Evolutionary conservation across 2,797 vertebrate genomes (phyloP), one percentile per base, ranked within the genome.

Genomic region (Crenichthys baileyi): DNA sequence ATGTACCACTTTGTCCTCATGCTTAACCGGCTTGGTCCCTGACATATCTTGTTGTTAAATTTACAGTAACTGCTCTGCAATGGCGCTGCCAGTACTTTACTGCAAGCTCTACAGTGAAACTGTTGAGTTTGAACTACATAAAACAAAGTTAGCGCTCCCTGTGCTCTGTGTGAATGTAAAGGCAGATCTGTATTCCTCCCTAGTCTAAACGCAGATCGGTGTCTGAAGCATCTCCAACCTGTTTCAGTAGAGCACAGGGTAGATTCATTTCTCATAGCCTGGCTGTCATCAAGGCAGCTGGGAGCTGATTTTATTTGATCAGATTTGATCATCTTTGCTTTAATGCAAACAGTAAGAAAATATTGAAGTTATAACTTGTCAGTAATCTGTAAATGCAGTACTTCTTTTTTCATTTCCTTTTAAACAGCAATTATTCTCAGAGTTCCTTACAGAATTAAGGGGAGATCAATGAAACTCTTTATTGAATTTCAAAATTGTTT

Each of bases 381-480:
- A 15, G 36, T 36, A 1, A 46, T 46, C 44, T 11, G 44, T 46
- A 39, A 6, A 18, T 7, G 7, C 16, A 15, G 16, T n/a, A 9
- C 22, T 7, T 3, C 24, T 46, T 15, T 46, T 70, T 44, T 12
- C 36, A 53, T 55, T 22, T 55, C 51, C 39, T 68, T 68, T 44
- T n/a, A 41, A 68, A 24, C 39, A 44, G 8, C 65, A 41, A 41
- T 13, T 68, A 44, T 44, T 68, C 79, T 72, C 61, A 9, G 50
- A 53, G 41, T 65, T 85, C 72, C 72, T 55, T 6, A 50, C 36
- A 15, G 39, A 73, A 71, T 15, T 2, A 29, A 29, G 8, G 36
- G 0, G 61, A 76, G 81, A 75, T 75, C 75, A 12, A 70, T 39
- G 67, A 36, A 70, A 73, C 71, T 70, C 20, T 0, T 60, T 53